A percentile compares a stretch with the other conserved stretches of the same genome.
Evolutionary conservation across 2,113 vertebrate genomes (phyloP).

Genomic region (Pithys albifrons): DNA sequence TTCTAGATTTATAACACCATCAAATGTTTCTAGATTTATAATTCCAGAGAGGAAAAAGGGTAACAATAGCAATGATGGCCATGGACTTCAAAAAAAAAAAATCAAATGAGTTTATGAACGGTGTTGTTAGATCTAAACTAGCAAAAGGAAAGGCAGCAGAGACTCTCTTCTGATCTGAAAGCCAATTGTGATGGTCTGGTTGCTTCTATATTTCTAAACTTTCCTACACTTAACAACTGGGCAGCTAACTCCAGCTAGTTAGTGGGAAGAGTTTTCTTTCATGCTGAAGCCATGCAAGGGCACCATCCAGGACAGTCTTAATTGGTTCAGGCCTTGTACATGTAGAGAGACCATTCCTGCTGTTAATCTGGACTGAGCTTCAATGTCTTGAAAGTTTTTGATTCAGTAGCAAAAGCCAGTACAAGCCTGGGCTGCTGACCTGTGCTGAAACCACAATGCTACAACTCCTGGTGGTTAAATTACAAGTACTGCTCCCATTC

Average conservation of each 20-base stretch:
- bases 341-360: not conserved
- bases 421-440: not conserved
- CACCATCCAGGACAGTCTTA: not conserved
- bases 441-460: not conserved
- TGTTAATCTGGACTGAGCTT: not conserved
- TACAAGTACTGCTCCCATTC: accelerated
- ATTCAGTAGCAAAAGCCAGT: not conserved
- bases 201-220: not conserved
- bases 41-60: not conserved
- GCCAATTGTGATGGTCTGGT: not conserved
- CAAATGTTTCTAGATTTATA: not conserved
- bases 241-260: not conserved
- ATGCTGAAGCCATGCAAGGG: not conserved
- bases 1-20: not conserved
- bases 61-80: not conserved
- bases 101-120: not conserved
- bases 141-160: not conserved
- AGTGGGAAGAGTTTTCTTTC: not conserved
- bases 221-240: not conserved
- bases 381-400: not conserved
- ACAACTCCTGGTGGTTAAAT: not conserved
- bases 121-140: not conserved
- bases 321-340: not conserved
- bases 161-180: not conserved
- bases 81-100: not conserved